These are phyloP conservation scores for Apeltes quadracus DNA, from an alignment of 2,113 vertebrate genomes.

Conservation along the genomic window DNA sequence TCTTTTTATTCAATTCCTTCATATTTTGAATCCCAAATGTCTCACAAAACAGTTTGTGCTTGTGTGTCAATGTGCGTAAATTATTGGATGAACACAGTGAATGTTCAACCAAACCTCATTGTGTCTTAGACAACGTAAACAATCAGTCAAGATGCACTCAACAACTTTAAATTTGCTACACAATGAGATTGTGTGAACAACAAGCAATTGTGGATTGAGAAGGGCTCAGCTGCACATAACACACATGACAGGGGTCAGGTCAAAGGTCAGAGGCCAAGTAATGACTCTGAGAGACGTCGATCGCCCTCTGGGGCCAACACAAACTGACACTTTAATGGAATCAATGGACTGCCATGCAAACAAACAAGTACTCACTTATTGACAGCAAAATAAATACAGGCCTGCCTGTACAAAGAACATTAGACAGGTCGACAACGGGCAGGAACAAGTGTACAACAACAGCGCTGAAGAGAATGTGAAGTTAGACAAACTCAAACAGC, in stretches of 20 bases:
- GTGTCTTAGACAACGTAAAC: not conserved
- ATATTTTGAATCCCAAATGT: not conserved
- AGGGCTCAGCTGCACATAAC: constrained; percentile 61
- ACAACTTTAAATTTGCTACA: not conserved
- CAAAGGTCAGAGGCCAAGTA: constrained; percentile 60
- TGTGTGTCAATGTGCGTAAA: not conserved
- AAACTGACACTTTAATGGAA: constrained; percentile 34
- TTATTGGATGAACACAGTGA: not conserved
- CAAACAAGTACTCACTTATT: constrained; percentile 6
- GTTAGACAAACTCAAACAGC: not conserved
- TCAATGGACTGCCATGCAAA: constrained; percentile 28
- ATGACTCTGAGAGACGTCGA: constrained; percentile 56
- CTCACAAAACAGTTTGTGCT: not conserved
- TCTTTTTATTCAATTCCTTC: not conserved
- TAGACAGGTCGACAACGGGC: constrained; percentile 3
- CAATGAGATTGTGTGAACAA: not conserved
- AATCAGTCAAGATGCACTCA: not conserved
- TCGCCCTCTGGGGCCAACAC: constrained; percentile 25
- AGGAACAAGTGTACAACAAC: not conserved
- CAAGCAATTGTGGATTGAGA: not conserved
- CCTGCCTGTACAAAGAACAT: not conserved
- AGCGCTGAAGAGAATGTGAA: not conserved
- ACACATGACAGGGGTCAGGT: constrained; percentile 23
- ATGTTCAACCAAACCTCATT: not conserved
- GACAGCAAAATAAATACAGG: not conserved